Conservation (phyloP, 2,888 invertebrate species). For the Seladonia tumulorum region DNA sequence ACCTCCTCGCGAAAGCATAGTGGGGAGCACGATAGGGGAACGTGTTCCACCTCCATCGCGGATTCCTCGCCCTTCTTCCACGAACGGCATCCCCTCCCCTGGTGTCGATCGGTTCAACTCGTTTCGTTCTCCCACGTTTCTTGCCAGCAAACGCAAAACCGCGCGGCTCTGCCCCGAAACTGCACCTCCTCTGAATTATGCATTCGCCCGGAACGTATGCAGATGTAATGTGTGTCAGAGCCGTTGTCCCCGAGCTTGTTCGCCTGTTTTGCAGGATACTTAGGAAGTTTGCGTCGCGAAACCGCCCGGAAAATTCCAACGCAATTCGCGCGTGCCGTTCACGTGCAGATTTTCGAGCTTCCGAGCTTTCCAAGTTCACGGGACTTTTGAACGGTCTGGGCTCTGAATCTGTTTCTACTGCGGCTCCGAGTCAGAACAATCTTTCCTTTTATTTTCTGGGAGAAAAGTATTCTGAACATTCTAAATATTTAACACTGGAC, state of each 20-base stretch:
- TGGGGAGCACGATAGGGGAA: slow-evolving; percentile 38
- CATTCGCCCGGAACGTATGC: slow-evolving; percentile 44
- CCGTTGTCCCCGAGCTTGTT: slow-evolving; percentile 7
- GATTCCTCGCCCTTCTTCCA: background rate
- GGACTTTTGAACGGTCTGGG: background rate
- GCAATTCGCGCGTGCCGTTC: background rate
- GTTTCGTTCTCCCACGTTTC: slow-evolving; percentile 27
- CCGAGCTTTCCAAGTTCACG: background rate
- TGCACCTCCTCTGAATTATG: slow-evolving; percentile 58
- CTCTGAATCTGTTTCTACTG: background rate
- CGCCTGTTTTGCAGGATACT: slow-evolving; percentile 33
- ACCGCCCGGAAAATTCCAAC: background rate
- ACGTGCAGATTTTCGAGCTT: background rate
- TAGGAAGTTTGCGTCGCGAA: slow-evolving; percentile 17
- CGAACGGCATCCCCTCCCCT: slow-evolving; percentile 16
- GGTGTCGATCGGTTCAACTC: slow-evolving; percentile 18
- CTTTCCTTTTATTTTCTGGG: background rate
- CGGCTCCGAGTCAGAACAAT: background rate
- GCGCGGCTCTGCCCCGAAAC: slow-evolving; percentile 23
- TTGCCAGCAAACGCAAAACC: slow-evolving; percentile 15
- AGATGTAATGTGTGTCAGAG: slow-evolving; percentile 20
- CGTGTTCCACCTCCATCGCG: slow-evolving; percentile 36
- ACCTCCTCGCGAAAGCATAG: slow-evolving; percentile 47
- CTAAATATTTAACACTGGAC: background rate
- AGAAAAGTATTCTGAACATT: background rate